Evolutionary conservation across 2,797 vertebrate species (phyloP).

Genomic region (Betta splendens): DNA sequence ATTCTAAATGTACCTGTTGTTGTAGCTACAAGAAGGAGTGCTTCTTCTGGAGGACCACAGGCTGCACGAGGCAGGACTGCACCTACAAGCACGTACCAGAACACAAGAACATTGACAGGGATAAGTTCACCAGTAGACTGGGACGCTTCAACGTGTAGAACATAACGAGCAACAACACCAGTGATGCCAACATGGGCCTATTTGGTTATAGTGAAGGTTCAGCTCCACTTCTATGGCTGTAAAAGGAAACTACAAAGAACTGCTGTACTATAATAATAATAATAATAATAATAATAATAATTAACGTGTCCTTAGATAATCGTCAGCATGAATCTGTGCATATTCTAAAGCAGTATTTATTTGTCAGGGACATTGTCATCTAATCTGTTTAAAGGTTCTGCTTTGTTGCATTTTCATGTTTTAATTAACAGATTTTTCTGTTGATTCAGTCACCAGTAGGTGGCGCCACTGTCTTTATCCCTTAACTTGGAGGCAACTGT

Average conservation of each 20-base stretch:
- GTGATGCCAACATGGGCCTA: neutral
- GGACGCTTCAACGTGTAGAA: slow-evolving; percentile 18
- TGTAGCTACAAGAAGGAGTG: slow-evolving; percentile 71
- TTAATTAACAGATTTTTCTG: slow-evolving; percentile 10
- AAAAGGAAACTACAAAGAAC: neutral
- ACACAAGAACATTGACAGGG: slow-evolving; percentile 73
- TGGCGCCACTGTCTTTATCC: slow-evolving; percentile 36
- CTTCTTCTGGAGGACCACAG: slow-evolving; percentile 77
- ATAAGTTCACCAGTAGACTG: slow-evolving; percentile 53
- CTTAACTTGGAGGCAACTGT: slow-evolving; percentile 13
- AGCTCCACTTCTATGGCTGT: neutral
- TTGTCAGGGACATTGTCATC: slow-evolving; percentile 13
- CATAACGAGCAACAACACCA: neutral
- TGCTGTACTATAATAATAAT: slow-evolving; percentile 11
- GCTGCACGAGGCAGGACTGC: slow-evolving; percentile 73
- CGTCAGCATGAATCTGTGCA: neutral
- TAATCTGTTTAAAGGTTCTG: slow-evolving; percentile 33
- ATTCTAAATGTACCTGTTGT: neutral
- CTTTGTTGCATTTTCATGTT: neutral
- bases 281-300: too few species aligned
- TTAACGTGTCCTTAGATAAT: slow-evolving; percentile 13
- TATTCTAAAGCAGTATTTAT: neutral
- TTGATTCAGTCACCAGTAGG: slow-evolving; percentile 48
- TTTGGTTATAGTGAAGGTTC: neutral
- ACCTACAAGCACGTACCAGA: slow-evolving; percentile 73